Conservation (phyloP, 2,113 vertebrate genomes). For the Cebus imitator region DNA sequence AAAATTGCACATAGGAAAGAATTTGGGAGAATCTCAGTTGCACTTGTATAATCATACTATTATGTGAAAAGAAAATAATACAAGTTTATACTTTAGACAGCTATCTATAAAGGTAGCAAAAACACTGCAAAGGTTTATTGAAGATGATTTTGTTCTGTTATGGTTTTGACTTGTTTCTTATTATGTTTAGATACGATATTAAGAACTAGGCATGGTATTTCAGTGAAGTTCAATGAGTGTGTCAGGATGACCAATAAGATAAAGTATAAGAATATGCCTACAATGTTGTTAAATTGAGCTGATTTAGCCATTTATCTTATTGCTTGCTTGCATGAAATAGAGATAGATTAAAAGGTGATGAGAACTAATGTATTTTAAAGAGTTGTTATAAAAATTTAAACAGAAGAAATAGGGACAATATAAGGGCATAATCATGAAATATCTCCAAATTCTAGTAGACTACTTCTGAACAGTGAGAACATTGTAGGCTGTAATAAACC, state of each 20-base stretch:
- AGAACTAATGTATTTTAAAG: conserved; percentile 30
- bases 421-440: conserved; percentile 46
- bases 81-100: not conserved
- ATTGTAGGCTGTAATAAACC: not conserved
- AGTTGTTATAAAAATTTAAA: conserved; percentile 42
- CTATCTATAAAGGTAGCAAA: not conserved
- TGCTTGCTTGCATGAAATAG: not conserved
- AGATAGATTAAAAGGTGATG: conserved; percentile 39
- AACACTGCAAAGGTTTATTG: not conserved
- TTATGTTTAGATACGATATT: conserved; percentile 44
- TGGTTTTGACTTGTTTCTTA: not conserved
- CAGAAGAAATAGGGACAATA: conserved; percentile 44
- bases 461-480: conserved; percentile 45
- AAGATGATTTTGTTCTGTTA: conserved; percentile 31
- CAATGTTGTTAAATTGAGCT: not conserved
- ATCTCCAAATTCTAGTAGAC: conserved; percentile 22
- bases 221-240: conserved; percentile 11
- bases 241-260: not conserved
- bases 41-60: not conserved
- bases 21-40: not conserved
- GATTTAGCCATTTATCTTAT: not conserved
- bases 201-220: not conserved
- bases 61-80: not conserved
- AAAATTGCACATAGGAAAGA: not conserved
- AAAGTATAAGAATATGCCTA: not conserved